These are phyloP conservation scores for Tyto alba DNA, from an alignment of 2,113 vertebrate genomes.

Conservation along the genomic window DNA sequence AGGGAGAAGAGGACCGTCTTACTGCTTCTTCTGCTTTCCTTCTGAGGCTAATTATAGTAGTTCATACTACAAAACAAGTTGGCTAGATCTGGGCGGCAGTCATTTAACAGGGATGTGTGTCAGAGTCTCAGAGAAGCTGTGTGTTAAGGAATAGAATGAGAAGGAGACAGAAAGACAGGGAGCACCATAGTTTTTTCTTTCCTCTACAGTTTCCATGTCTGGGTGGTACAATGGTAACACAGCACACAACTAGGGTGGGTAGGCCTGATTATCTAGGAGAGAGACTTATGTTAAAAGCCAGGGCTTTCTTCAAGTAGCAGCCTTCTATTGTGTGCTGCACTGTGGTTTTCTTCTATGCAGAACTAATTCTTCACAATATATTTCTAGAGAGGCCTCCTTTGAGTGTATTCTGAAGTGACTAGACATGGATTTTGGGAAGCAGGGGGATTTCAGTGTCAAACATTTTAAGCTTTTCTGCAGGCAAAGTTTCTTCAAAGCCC, in stretches of 20 bases:
- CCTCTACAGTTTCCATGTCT: background rate
- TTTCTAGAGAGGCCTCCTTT: background rate
- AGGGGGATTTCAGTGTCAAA: constrained; percentile 25
- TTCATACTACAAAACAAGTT: background rate
- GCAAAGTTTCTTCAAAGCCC: constrained; percentile 13
- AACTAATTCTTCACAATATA: background rate
- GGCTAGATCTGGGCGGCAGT: background rate
- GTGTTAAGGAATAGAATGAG: background rate
- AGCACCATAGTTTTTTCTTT: background rate
- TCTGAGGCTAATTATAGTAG: background rate
- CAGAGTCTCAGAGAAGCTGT: background rate
- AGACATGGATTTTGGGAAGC: constrained; percentile 8
- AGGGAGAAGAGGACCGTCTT: background rate
- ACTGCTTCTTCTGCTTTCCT: background rate
- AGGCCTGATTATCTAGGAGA: background rate
- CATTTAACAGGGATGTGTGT: background rate
- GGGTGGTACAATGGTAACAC: background rate
- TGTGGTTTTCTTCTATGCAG: background rate
- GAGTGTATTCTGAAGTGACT: background rate
- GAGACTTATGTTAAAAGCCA: background rate
- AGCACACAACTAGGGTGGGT: background rate
- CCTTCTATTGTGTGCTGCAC: background rate
- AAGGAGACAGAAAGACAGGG: background rate
- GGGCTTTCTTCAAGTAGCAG: background rate
- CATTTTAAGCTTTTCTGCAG: constrained; percentile 20